Conservation (phyloP, 1,140 invertebrate species). For the Bicyclus anynana region DNA sequence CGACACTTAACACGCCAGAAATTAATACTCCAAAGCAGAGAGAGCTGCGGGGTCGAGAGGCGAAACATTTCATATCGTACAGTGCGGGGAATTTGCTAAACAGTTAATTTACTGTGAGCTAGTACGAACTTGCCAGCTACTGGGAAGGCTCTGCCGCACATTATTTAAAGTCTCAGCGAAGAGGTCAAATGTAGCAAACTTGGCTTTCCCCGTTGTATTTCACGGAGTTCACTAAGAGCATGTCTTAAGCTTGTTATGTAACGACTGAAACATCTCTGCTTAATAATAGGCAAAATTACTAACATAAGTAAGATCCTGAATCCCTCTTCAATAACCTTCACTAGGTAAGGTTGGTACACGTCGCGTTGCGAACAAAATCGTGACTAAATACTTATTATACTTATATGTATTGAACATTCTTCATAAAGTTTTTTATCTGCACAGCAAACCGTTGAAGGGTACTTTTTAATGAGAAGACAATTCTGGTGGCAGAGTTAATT, state of each 20-base stretch:
- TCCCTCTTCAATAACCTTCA: too few relatives aligned
- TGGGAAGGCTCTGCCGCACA: conserved; percentile 1
- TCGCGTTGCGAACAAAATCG: too few relatives aligned
- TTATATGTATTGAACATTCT: too few relatives aligned
- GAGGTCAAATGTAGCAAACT: conserved; percentile 7
- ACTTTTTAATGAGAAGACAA: too few relatives aligned
- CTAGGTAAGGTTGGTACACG: too few relatives aligned
- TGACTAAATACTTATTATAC: too few relatives aligned
- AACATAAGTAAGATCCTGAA: too few relatives aligned
- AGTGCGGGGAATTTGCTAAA: neutral
- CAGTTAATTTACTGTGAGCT: neutral
- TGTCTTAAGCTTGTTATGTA: neutral
- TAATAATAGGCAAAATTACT: too few relatives aligned
- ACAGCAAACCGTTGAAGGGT: too few relatives aligned
- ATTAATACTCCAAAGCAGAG: neutral
- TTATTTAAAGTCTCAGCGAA: neutral
- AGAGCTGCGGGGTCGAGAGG: neutral
- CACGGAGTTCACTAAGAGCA: conserved; percentile 11
- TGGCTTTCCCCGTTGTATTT: conserved; percentile 23
- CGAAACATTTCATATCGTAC: neutral
- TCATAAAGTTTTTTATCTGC: too few relatives aligned
- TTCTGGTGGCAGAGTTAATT: too few relatives aligned
- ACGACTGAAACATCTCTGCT: neutral
- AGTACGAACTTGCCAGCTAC: neutral
- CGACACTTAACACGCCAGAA: neutral